A percentile compares a stretch with the other conserved stretches of the same genome.
Evolutionary conservation across 1,140 invertebrate species (phyloP).

Genomic region (Callitettix versicolor): DNA sequence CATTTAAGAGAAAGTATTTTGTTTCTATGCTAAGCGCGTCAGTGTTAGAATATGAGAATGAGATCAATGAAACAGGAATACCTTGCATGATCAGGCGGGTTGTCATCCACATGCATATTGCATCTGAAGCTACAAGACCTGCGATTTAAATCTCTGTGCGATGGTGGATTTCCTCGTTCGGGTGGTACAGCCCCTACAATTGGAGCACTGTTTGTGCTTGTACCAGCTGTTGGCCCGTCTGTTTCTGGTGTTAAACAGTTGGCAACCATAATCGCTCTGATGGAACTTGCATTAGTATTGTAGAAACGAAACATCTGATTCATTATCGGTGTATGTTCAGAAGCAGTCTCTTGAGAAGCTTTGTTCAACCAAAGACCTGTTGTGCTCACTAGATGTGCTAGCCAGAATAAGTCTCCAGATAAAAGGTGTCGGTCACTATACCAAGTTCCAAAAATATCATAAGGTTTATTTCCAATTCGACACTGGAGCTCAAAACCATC

Average conservation of each 20-base stretch:
- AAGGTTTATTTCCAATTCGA: constrained; percentile 73
- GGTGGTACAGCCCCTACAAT: constrained; percentile 3
- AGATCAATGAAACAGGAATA: not conserved
- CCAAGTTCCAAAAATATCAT: constrained; percentile 85
- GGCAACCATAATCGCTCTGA: constrained; percentile 45
- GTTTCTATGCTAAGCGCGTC: no score
- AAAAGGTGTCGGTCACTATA: constrained; percentile 73
- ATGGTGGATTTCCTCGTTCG: constrained; percentile 41
- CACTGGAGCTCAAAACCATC: constrained; percentile 65
- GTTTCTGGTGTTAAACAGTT: constrained; percentile 30
- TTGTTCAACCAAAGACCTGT: constrained; percentile 78
- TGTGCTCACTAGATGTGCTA: constrained; percentile 66
- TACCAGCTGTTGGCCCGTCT: not conserved
- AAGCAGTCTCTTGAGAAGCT: constrained; percentile 62
- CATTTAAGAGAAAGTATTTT: no score
- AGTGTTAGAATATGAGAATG: not conserved
- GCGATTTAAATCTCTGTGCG: constrained; percentile 37
- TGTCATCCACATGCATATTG: constrained; percentile 13
- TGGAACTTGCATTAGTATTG: constrained; percentile 71
- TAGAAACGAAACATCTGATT: constrained; percentile 69
- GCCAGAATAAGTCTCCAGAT: constrained; percentile 70
- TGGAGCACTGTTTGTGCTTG: not conserved
- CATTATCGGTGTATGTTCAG: constrained; percentile 71
- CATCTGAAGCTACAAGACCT: constrained; percentile 6
- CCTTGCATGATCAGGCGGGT: not conserved